Base-by-base conservation (phyloP, 2,888 invertebrate genomes). In the Pterobdella sp. region DNA sequence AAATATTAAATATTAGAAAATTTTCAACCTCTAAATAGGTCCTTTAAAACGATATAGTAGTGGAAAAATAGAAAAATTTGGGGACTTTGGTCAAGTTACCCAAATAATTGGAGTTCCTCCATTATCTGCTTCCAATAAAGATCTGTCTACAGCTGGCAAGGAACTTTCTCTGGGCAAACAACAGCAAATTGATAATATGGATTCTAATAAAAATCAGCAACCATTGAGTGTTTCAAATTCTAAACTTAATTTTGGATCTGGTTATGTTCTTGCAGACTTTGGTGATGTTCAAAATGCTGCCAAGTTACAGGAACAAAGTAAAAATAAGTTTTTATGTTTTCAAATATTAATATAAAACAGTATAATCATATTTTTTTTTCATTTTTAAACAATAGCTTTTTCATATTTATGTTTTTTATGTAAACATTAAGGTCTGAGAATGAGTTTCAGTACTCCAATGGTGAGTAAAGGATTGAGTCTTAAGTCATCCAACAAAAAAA, bases 271-370 rank as follows among this genome's bases (percentile, higher is more conserved):
- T 2, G 65, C 65, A 7, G 65, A 65, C n/a, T 10, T 65, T 4
- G 32, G n/a, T 65, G 65, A 65, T n/a, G 65, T 65, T 14, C 65
- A 65, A 29, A 65, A 65, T 31, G 65, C 32, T 31, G 65, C 65
- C 10, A 65, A 65, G 35, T n/a, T 65, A n/a, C 65, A 65, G 32
- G 65, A 65, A 31, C 65, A 65, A 34, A 65, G 65, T 65, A n/a
- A n/a, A n/a, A n/a, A n/a, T n/a, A 18, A 18, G 65, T 29, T 65
- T 65, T 34, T 4, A n/a, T 65, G 31, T 65, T 63, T 29, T 42
- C 42, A 42, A 42, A 7, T 42, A 14, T 14, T 42, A 7, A 42
- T 42, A 7, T 42, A 14, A 18, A 14, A 18, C 7, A 42, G 18
- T 42, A 42, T 14, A 14, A 7, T n/a, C n/a, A n/a, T n/a, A n/a